phyloP scores from a whole-genome alignment of 2,888 invertebrate genomes.

The Idaea aversata region DNA sequence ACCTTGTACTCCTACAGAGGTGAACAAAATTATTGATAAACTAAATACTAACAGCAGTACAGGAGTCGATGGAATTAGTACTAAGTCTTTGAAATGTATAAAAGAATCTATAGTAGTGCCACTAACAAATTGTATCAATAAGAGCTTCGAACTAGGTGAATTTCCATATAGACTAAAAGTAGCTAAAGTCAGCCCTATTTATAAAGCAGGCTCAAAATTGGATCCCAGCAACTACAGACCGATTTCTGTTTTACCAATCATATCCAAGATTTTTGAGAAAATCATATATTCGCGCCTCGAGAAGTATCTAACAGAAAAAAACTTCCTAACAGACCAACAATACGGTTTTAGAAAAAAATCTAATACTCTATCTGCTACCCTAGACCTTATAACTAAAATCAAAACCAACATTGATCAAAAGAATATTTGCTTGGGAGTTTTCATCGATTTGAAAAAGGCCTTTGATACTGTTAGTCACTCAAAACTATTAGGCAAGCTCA shows the following conservation, averaged over 20 bases:
- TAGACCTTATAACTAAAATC: no score
- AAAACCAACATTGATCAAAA: no score
- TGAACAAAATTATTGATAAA: slow-evolving; percentile 9
- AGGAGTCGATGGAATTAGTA: slow-evolving; percentile 16
- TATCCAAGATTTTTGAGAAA: slow-evolving; percentile 18
- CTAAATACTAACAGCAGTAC: slow-evolving; percentile 13
- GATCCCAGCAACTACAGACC: slow-evolving; percentile 18
- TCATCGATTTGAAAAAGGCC: no score
- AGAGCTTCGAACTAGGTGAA: neutral
- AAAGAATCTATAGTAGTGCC: neutral
- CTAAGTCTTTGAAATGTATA: slow-evolving; percentile 14
- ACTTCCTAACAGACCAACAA: slow-evolving; percentile 11
- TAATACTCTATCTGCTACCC: slow-evolving; percentile 16
- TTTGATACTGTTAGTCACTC: no score
- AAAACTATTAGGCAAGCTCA: no score
- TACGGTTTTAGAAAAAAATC: slow-evolving; percentile 18
- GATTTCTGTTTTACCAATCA: slow-evolving; percentile 10
- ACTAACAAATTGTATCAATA: slow-evolving; percentile 11
- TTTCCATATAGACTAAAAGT: slow-evolving; percentile 11
- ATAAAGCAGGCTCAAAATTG: slow-evolving; percentile 13
- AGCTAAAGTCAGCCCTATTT: slow-evolving; percentile 15
- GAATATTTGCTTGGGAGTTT: no score
- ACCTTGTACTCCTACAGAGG: slow-evolving; percentile 6
- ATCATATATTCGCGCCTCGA: slow-evolving; percentile 11
- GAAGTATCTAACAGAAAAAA: slow-evolving; percentile 1